Percentiles rank a stretch among this genome's conserved stretches.
Evolutionary conservation across 2,888 invertebrate species (phyloP).

Genomic region (Xestia sexstrigata): DNA sequence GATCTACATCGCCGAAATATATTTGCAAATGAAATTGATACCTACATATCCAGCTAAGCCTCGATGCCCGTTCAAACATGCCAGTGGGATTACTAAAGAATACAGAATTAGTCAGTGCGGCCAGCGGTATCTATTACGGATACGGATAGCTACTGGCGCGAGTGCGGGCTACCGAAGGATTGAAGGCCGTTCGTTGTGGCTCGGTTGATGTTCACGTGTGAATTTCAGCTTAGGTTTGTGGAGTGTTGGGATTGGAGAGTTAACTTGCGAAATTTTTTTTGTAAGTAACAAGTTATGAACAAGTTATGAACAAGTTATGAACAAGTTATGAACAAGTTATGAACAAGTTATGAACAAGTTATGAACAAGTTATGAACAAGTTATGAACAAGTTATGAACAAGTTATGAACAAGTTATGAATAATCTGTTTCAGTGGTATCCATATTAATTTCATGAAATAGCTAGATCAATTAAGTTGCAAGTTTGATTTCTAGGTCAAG

Average conservation of each 20-base stretch:
- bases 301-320: too few relatives aligned
- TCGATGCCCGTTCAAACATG: conserved; percentile 11
- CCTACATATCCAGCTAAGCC: not conserved
- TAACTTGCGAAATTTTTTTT: too few relatives aligned
- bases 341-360: too few relatives aligned
- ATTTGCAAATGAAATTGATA: conserved; percentile 5
- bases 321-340: too few relatives aligned
- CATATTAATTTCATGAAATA: not conserved
- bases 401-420: too few relatives aligned
- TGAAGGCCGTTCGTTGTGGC: conserved; percentile 11
- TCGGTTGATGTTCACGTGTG: conserved; percentile 34
- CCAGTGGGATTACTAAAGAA: conserved; percentile 32
- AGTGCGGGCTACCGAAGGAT: conserved; percentile 15
- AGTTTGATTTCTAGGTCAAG: not conserved
- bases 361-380: too few relatives aligned
- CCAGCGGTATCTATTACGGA: conserved; percentile 21
- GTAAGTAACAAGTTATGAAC: too few relatives aligned
- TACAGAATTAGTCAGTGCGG: conserved; percentile 25
- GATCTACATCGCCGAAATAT: not conserved
- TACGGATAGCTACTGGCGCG: conserved; percentile 6
- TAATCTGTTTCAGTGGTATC: not conserved
- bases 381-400: too few relatives aligned
- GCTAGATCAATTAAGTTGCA: not conserved
- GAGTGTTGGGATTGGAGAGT: conserved; percentile 17
- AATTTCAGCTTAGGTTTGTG: conserved; percentile 3